Evolutionary conservation across 2,888 invertebrate genomes (phyloP), one percentile per base, ranked within the genome.

Genomic region (Aromia moschata): DNA sequence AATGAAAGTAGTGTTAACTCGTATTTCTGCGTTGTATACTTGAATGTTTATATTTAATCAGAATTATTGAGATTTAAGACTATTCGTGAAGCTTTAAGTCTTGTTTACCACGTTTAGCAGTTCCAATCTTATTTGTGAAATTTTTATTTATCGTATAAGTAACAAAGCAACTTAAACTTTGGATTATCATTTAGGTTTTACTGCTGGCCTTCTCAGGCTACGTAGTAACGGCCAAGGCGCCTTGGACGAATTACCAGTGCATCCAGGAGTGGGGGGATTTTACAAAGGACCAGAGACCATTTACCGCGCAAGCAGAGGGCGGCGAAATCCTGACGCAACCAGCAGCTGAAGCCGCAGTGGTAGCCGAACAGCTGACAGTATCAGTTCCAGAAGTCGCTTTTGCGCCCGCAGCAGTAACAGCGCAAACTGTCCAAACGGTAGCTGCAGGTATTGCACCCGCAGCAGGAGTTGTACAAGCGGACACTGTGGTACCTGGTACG

Each of bases 281-380:
- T 78, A 74, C 56, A 73, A 74, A 68, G 79, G 79, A 3, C 78
- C 79, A 74, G 69, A 80, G 80, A 14, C 80, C 80, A 4, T 80
- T 80, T 31, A 77, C 75, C 2, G 68, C 79, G 25, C 74, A 74
- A 61, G 72, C 73, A 20, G 66, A 63, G 51, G 74, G 75, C 16
- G 79, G 77, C 12, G 64, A 61, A 7, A 70, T 74, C 7, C 55
- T 62, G 9, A 63, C 61, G 5, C 60, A 58, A n/a, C 40, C 62
- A 37, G 55, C 36, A 33, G 45, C 69, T 10, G 33, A 66, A 46
- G 67, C 72, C 3, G 69, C 72, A 12, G 54, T 71, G 3, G 70
- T 65, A 3, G 71, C 70, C 14, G 70, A 71, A 38, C 60, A 14
- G 2, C 7, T 36, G 18, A 17, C 16, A 5, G 44, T 20, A 20